Conservation (phyloP, 2,888 invertebrate species). For the Mythimna lalbum region DNA sequence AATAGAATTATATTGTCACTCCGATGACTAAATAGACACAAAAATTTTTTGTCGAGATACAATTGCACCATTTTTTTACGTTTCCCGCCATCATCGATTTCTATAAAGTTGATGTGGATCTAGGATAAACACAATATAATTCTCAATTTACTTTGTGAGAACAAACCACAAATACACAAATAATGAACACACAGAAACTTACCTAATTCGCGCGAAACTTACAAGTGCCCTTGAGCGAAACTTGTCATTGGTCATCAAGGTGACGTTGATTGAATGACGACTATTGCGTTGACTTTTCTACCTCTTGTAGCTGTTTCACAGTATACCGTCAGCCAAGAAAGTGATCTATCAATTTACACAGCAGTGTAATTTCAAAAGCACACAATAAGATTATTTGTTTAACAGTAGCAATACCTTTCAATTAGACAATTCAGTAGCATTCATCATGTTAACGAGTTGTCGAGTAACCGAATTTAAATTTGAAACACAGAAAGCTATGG, state of each 20-base stretch:
- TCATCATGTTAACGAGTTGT: neutral
- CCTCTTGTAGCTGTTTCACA: neutral
- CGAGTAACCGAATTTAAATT: neutral
- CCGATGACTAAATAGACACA: constrained; percentile 14
- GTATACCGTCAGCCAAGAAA: constrained; percentile 7
- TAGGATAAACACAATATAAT: neutral
- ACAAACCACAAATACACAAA: neutral
- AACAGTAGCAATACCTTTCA: neutral
- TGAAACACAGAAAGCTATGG: too few species aligned
- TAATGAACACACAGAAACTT: constrained; percentile 11
- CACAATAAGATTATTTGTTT: neutral
- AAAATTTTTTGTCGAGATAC: neutral
- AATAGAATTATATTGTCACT: neutral
- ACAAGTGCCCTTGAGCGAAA: neutral
- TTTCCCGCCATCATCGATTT: neutral
- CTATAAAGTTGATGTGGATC: neutral
- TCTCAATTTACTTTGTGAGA: constrained; percentile 5
- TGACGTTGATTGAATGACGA: neutral
- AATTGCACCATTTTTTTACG: constrained; percentile 15
- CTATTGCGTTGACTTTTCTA: neutral
- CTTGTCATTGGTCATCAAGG: neutral
- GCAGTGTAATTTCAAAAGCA: neutral
- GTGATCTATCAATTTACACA: neutral
- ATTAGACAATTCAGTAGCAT: neutral
- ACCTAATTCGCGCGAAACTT: neutral